Evolutionary conservation across 2,113 vertebrate species (phyloP).

Genomic region (Urocolius indicus): DNA sequence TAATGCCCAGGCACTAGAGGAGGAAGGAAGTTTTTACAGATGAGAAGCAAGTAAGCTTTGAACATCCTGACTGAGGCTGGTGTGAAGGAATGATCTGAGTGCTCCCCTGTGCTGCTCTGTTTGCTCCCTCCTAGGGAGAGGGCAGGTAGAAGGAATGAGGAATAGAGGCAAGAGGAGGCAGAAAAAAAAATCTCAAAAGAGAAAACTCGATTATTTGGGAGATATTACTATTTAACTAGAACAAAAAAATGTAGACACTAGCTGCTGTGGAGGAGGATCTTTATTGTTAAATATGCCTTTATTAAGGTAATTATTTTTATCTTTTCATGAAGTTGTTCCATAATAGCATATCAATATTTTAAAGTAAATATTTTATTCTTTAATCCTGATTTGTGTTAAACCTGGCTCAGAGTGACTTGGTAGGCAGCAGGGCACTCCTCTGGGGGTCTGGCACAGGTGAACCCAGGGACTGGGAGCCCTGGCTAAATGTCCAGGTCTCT

Average conservation of each 20-base stretch:
- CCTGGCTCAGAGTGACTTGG: not conserved
- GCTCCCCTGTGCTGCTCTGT: not conserved
- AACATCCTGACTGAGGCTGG: not conserved
- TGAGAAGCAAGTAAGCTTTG: not conserved
- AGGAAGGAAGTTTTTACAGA: not conserved
- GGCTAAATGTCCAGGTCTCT: accelerated
- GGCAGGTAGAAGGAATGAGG: not conserved
- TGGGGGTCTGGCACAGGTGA: not conserved
- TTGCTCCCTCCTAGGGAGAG: not conserved
- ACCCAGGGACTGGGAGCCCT: not conserved
- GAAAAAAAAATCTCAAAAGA: not conserved
- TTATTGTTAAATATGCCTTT: not conserved
- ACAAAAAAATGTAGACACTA: not conserved
- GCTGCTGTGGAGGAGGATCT: not conserved
- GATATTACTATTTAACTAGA: not conserved
- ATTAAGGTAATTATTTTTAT: not conserved
- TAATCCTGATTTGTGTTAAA: not conserved
- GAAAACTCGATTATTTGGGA: not conserved
- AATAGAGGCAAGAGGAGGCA: not conserved
- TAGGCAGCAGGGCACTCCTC: not conserved
- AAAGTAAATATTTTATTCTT: not conserved
- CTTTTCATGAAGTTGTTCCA: not conserved
- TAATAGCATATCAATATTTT: not conserved
- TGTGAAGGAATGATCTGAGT: accelerated
- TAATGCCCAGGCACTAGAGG: not conserved